These are phyloP conservation scores for Tryphoninae sp. DNA, from an alignment of 2,888 invertebrate genomes.

Conservation along the genomic window DNA sequence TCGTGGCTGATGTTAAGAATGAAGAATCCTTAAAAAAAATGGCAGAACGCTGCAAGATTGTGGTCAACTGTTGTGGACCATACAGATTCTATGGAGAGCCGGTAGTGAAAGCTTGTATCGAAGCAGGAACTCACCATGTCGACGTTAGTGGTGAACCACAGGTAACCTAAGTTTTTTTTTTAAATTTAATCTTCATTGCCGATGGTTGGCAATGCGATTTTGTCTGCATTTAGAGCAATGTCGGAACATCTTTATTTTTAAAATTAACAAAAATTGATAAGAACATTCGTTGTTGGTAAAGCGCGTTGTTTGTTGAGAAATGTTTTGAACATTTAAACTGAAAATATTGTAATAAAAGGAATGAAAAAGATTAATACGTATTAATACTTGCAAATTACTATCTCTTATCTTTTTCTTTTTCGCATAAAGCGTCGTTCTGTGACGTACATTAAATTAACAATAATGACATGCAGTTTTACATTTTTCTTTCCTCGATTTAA, in stretches of 20 bases:
- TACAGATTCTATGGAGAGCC: conserved; percentile 93
- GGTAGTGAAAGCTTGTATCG: conserved; percentile 93
- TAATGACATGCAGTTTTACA: neutral
- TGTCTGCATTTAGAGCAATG: neutral
- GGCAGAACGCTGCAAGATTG: conserved; percentile 89
- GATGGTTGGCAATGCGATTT: neutral
- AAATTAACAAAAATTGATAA: neutral
- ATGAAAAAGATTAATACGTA: neutral
- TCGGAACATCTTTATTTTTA: neutral
- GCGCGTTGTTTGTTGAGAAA: neutral
- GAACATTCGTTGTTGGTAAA: no score
- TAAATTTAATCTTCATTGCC: conserved; percentile 5
- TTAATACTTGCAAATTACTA: neutral
- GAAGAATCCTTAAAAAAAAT: conserved; percentile 89
- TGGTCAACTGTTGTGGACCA: conserved; percentile 97
- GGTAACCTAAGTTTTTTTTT: conserved; percentile 79
- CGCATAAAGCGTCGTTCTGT: neutral
- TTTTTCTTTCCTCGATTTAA: conserved; percentile 3
- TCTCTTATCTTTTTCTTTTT: neutral
- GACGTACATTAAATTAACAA: neutral
- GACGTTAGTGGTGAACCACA: conserved; percentile 97
- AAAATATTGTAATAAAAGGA: neutral
- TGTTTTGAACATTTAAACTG: neutral
- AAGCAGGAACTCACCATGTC: conserved; percentile 91
- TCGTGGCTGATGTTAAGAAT: conserved; percentile 91